Evolutionary conservation across 2,113 vertebrate genomes (phyloP).

Genomic region (Ptyas mucosa): DNA sequence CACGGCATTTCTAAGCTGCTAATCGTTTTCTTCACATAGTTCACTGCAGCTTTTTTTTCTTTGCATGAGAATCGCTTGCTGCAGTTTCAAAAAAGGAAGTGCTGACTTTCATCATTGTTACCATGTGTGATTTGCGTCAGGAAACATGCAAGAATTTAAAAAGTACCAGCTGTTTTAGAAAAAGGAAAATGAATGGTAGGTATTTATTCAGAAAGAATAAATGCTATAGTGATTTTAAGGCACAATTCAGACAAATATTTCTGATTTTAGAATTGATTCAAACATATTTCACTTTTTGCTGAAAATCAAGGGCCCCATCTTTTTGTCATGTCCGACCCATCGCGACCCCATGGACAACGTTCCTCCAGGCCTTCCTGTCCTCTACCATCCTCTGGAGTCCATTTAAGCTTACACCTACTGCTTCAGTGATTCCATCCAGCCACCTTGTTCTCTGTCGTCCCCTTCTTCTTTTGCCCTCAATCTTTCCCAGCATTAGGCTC

Average conservation of each 20-base stretch:
- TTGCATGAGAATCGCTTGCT: background rate
- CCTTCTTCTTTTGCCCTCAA: no score
- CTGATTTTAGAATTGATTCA: background rate
- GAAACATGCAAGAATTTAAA: conserved; percentile 59
- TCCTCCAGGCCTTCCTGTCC: no score
- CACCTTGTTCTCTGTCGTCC: no score
- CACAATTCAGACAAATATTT: background rate
- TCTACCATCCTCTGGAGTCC: no score
- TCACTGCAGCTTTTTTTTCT: background rate
- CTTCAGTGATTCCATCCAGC: no score
- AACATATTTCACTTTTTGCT: background rate
- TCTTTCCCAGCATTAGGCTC: no score
- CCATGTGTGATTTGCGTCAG: conserved; percentile 33
- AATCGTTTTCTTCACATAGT: background rate
- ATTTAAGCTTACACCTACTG: no score
- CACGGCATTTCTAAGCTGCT: conserved; percentile 23
- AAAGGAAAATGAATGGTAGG: conserved; percentile 7
- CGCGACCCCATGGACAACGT: no score
- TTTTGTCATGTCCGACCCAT: background rate
- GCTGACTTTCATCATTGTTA: conserved; percentile 51
- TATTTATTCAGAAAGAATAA: background rate
- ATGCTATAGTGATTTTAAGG: background rate
- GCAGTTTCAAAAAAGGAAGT: conserved; percentile 50
- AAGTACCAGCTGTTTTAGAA: conserved; percentile 14
- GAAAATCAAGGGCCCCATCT: background rate